A percentile compares a stretch with the other conserved stretches of the same genome.
phyloP scores from a whole-genome alignment of 2,797 vertebrate genomes.

The Propithecus perrieri region DNA sequence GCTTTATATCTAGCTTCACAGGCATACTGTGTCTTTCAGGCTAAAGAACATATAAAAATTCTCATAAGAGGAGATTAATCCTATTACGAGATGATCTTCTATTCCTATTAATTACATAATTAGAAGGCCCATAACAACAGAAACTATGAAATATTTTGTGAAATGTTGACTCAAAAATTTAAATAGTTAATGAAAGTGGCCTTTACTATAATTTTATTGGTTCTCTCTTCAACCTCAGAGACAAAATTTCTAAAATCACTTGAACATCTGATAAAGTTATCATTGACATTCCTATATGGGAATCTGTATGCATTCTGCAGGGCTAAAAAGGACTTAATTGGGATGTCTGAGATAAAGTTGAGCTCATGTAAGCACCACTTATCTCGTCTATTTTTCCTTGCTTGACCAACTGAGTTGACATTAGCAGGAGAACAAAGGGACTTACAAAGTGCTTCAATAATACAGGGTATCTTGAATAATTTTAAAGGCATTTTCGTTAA shows the following conservation, averaged over 20 bases:
- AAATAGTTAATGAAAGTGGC: neutral
- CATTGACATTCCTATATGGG: neutral
- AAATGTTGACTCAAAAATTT: neutral
- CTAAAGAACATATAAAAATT: neutral
- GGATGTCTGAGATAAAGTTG: neutral
- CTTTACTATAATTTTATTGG: neutral
- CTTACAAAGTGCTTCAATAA: neutral
- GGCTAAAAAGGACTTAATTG: neutral
- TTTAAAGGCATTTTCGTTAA: slow-evolving; percentile 3
- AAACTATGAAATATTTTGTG: neutral
- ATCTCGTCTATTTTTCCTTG: neutral
- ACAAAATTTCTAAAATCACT: neutral
- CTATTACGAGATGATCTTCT: neutral
- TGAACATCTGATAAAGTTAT: neutral
- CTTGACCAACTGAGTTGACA: neutral
- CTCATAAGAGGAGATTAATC: neutral
- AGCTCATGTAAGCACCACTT: neutral
- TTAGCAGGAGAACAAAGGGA: neutral
- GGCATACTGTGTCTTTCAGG: neutral
- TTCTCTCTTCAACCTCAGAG: slow-evolving; percentile 19
- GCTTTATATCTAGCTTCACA: neutral
- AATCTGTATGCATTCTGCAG: neutral
- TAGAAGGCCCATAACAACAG: neutral
- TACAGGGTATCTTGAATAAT: neutral
- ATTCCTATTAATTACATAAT: neutral